These are phyloP conservation scores for Siderastrea siderea DNA, from an alignment of 92 coral and sea anemone genomes.

Conservation along the genomic window DNA sequence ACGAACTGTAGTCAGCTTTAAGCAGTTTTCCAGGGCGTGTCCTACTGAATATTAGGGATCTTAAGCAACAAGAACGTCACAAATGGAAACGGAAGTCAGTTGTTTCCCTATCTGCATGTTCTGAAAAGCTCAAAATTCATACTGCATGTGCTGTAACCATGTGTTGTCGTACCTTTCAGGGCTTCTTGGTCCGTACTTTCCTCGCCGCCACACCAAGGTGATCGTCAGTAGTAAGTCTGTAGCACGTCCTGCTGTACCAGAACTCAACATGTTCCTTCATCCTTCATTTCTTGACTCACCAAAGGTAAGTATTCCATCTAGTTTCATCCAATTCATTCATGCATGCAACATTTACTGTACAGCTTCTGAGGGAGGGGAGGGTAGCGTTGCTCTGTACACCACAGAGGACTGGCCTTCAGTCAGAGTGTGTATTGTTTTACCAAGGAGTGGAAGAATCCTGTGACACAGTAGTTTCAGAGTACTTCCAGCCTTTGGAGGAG, in stretches of 20 bases:
- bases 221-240: slow-evolving; percentile 90
- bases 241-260: slow-evolving; percentile 94
- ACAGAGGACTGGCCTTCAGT: not conserved
- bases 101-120: not conserved
- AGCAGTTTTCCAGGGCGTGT: no score
- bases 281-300: slow-evolving; percentile 88
- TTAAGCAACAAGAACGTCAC: no score
- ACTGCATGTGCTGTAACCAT: not conserved
- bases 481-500: slow-evolving; percentile 70
- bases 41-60: no score
- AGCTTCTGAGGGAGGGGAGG: slow-evolving; percentile 42
- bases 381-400: no score
- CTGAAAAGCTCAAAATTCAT: not conserved
- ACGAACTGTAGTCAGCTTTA: no score
- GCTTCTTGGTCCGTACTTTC: slow-evolving; percentile 96
- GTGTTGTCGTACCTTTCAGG: slow-evolving; percentile 38
- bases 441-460: slow-evolving; percentile 91
- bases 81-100: not conserved
- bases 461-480: slow-evolving; percentile 82
- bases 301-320: slow-evolving; percentile 60
- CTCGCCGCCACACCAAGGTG: slow-evolving; percentile 95
- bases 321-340: no score
- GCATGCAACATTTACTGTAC: not conserved
- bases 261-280: slow-evolving; percentile 95
- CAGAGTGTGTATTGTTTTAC: not conserved